Percentiles rank a stretch among this genome's conserved stretches.
These are phyloP conservation scores for Cariama cristata DNA, from an alignment of 2,113 vertebrate genomes.

Conservation along the genomic window DNA sequence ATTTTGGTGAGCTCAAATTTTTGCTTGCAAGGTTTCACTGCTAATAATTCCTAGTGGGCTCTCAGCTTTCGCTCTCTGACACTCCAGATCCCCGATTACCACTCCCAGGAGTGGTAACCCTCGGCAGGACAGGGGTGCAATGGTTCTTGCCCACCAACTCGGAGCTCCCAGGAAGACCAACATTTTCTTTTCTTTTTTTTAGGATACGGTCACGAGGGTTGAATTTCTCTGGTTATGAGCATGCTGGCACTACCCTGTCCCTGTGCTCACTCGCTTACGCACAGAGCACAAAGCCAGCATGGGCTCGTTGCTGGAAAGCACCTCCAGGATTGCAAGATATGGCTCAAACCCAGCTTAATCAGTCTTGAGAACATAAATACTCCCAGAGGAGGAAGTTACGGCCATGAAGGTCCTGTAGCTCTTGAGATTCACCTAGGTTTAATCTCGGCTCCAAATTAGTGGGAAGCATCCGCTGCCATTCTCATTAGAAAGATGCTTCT, in stretches of 20 bases:
- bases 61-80: not conserved
- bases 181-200: not conserved
- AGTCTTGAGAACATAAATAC: not conserved
- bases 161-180: not conserved
- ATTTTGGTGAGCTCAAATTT: not conserved
- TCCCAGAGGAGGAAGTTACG: not conserved
- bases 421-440: not conserved
- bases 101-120: not conserved
- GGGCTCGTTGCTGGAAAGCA: not conserved
- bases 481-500: not conserved
- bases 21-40: not conserved
- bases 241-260: rapidly evolving
- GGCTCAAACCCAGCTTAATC: not conserved
- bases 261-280: rapidly evolving
- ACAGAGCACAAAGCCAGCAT: not conserved
- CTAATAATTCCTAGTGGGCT: not conserved
- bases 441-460: not conserved
- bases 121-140: not conserved
- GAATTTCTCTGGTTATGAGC: not conserved
- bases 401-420: not conserved
- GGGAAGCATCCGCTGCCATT: not conserved
- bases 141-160: not conserved
- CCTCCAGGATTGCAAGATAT: not conserved
- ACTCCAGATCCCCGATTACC: rapidly evolving
- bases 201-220: not conserved